Percentiles rank a stretch among this genome's conserved stretches.
These are phyloP conservation scores for Beaufortia kweichowensis DNA, from an alignment of 2,113 vertebrate genomes.

Conservation along the genomic window DNA sequence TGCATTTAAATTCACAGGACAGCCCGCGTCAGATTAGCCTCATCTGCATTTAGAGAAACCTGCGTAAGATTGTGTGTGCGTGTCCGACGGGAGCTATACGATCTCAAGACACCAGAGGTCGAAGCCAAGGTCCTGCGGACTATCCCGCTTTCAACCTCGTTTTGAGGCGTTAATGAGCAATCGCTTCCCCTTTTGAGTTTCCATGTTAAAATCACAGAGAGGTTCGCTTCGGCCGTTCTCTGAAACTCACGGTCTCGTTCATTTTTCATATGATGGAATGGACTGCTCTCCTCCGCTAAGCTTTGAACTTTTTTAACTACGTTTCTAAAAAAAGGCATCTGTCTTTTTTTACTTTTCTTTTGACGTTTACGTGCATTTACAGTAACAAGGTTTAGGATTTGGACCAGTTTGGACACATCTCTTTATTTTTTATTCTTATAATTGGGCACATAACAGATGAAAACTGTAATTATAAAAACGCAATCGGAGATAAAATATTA, in stretches of 20 bases:
- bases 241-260: slow-evolving; percentile 49
- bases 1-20: slow-evolving; percentile 74
- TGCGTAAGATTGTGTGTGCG: slow-evolving; percentile 40
- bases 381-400: background rate
- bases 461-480: no score
- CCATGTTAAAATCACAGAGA: slow-evolving; percentile 15
- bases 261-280: slow-evolving; percentile 51
- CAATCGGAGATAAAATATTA: no score
- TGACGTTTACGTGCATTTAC: background rate
- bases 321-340: background rate
- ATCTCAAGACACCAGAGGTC: slow-evolving; percentile 57
- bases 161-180: slow-evolving; percentile 29
- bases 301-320: background rate
- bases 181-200: slow-evolving; percentile 10
- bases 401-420: no score
- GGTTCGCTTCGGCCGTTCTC: background rate
- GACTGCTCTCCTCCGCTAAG: background rate
- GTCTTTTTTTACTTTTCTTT: background rate
- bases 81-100: slow-evolving; percentile 30
- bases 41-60: slow-evolving; percentile 64
- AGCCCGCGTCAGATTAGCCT: slow-evolving; percentile 59
- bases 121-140: slow-evolving; percentile 68
- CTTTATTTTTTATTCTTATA: no score
- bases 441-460: no score
- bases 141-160: slow-evolving; percentile 56